Evolutionary conservation across 2,797 vertebrate genomes (phyloP).

Genomic region (Erethizon dorsatum): DNA sequence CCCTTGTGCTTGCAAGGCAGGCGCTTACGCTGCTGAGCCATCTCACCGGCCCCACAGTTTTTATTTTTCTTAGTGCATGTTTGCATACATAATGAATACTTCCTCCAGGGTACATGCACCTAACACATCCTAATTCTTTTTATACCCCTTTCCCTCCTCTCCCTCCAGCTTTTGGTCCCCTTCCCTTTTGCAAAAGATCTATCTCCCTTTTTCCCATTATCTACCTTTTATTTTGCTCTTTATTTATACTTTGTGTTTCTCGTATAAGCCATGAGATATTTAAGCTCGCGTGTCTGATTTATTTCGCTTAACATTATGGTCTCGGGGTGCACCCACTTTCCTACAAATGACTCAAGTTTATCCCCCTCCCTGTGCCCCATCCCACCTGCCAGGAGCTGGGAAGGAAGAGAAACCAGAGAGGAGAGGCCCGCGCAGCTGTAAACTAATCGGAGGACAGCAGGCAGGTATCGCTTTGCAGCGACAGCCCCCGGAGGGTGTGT

Average conservation of each 20-base stretch:
- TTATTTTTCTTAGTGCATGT: neutral
- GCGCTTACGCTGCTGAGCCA: too few species aligned
- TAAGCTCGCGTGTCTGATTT: neutral
- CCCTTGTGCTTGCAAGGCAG: too few species aligned
- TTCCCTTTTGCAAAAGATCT: neutral
- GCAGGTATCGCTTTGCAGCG: constrained; percentile 83
- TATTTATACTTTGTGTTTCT: neutral
- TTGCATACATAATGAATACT: too few species aligned
- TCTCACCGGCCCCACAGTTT: too few species aligned
- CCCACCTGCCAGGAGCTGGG: constrained; percentile 37
- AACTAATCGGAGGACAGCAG: constrained; percentile 84
- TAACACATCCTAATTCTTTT: neutral
- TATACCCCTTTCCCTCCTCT: neutral
- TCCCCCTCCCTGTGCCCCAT: too few species aligned
- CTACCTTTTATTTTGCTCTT: neutral
- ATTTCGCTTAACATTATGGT: neutral
- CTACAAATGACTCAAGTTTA: neutral
- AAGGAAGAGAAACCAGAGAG: constrained; percentile 82
- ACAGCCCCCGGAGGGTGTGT: constrained; percentile 75
- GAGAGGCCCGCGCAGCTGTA: constrained; percentile 72
- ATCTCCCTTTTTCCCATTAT: neutral
- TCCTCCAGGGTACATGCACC: neutral
- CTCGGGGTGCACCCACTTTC: neutral
- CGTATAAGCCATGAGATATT: neutral
- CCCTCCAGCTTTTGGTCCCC: neutral